A percentile compares a stretch with the other conserved stretches of the same genome.
phyloP scores from a whole-genome alignment of 2,888 invertebrate species.

The Pollenia griseotomentosa region DNA sequence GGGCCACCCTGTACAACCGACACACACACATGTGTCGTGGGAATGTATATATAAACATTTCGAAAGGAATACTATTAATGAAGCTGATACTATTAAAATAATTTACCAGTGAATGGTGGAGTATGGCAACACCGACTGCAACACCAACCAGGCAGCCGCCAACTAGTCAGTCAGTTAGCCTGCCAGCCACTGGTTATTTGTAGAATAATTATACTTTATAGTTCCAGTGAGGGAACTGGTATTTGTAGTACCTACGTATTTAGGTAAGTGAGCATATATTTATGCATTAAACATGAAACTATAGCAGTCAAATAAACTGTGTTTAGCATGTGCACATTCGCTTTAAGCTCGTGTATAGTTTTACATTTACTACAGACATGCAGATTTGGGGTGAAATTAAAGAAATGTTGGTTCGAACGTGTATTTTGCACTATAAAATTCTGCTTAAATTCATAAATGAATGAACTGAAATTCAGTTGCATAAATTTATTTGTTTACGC shows the following conservation, averaged over 20 bases:
- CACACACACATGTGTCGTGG: background rate
- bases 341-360: slow-evolving; percentile 7
- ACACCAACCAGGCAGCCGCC: slow-evolving; percentile 3
- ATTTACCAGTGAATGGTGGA: slow-evolving; percentile 29
- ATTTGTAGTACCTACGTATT: background rate
- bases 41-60: slow-evolving; percentile 1
- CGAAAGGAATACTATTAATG: slow-evolving; percentile 27
- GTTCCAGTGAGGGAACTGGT: background rate
- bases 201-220: slow-evolving; percentile 64
- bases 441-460: background rate
- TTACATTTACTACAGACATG: background rate
- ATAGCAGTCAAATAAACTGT: background rate
- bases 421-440: background rate
- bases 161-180: background rate
- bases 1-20: background rate
- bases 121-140: slow-evolving; percentile 36
- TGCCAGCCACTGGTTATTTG: slow-evolving; percentile 57
- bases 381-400: background rate
- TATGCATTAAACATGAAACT: background rate
- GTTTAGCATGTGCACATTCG: background rate
- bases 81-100: slow-evolving; percentile 40
- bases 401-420: background rate
- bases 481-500: background rate
- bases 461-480: background rate
- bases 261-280: background rate